Percentiles rank a stretch among this genome's conserved stretches.
phyloP scores from a whole-genome alignment of 2,888 invertebrate genomes.

The Mythimna ferrago region DNA sequence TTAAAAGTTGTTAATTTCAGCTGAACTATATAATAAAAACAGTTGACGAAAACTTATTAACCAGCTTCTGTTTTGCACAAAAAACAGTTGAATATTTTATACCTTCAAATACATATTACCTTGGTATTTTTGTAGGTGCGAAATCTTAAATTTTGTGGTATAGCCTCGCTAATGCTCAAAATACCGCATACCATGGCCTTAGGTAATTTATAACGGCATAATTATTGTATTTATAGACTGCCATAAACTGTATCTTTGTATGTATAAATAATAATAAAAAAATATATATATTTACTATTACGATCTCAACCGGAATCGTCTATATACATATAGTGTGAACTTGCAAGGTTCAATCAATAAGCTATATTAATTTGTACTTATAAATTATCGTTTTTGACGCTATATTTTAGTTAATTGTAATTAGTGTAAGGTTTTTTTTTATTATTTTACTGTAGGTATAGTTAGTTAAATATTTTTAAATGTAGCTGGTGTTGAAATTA shows the following conservation, averaged over 20 bases:
- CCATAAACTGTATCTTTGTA: background rate
- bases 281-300: background rate
- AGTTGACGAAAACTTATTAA: no score
- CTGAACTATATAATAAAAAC: no score
- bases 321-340: background rate
- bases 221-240: background rate
- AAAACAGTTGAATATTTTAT: constrained; percentile 6
- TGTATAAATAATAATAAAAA: background rate
- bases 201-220: background rate
- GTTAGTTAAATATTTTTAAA: no score
- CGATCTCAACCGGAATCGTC: no score
- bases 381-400: no score
- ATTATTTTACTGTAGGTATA: no score
- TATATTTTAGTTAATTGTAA: no score
- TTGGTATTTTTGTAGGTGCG: constrained; percentile 23
- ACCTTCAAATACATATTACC: constrained; percentile 2
- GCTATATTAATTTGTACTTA: background rate
- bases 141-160: background rate
- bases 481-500: no score
- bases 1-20: constrained; percentile 19
- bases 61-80: background rate
- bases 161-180: constrained; percentile 11
- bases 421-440: no score
- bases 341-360: background rate
- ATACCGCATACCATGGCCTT: background rate